Evolutionary conservation across 1,140 invertebrate genomes (phyloP), one percentile per base, ranked within the genome.

Genomic region (Aphaenogaster ashmeadi): DNA sequence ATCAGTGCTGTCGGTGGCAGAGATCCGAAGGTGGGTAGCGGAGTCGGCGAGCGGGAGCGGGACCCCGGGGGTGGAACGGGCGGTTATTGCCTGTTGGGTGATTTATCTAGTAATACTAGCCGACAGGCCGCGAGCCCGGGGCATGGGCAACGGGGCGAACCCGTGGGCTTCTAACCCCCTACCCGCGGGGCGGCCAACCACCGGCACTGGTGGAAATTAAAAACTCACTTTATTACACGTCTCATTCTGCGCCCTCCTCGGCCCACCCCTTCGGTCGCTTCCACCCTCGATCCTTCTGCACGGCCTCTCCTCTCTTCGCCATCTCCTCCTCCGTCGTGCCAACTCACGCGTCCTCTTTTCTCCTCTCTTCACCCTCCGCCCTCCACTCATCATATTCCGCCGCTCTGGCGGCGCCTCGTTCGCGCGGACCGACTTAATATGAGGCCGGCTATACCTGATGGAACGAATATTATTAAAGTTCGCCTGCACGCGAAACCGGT

Each of bases 181-280:
- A 94, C 88, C 88, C 92, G 88, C 72, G 90, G 91, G 36, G 72
- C 50, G 91, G 92, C 92, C 92, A 92, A 93, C 92, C 92, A 87
- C 92, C 93, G 93, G 90, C 93, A 94, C 91, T 91, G 93, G 90
- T 95, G 94, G 92, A 95, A 95, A 95, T 95, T 95, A 95, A 95
- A 95, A 95, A 95, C 94, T 95, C 94, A 95, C 95, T 95, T 95
- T 95, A 95, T 95, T 95, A 95, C 95, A 95, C 94, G 94, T 95
- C 94, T 95, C 95, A 94, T 95, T 95, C 94, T 94, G 87, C 89
- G 86, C 89, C 88, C 89, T 84, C 87, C 44, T 21, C 77, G 77
- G n/a, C 69, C 41, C 60, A 56, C 27, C 33, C 62, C 67, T 74
- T 74, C 80, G 54, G 41, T 44, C 69, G 54, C 69, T 50, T 84